Percentiles rank a stretch among this genome's conserved stretches.
phyloP scores from a whole-genome alignment of 2,113 vertebrate species.

The Syngnathus typhle region DNA sequence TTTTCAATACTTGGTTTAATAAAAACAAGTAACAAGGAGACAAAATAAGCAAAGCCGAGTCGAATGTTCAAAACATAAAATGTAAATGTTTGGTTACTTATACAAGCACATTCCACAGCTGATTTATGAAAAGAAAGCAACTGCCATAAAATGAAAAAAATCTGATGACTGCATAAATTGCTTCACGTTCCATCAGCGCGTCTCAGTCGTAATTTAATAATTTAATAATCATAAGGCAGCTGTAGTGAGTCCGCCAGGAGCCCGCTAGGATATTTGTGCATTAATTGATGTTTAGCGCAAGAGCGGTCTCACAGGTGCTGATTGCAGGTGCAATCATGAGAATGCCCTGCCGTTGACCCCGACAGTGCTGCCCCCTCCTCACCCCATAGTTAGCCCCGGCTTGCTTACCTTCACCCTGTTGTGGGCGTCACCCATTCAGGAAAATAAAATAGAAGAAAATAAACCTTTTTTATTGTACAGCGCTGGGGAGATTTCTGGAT shows the following conservation, averaged over 20 bases:
- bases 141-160: neutral
- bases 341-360: slow-evolving; percentile 19
- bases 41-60: too few relatives aligned
- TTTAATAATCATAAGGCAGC: slow-evolving; percentile 23
- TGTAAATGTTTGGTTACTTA: too few relatives aligned
- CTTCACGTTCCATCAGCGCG: neutral
- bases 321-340: slow-evolving; percentile 45
- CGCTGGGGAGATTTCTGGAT: neutral
- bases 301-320: slow-evolving; percentile 51
- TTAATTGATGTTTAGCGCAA: slow-evolving; percentile 56
- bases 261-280: slow-evolving; percentile 37
- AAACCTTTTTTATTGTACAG: neutral
- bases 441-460: neutral
- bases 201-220: slow-evolving; percentile 13
- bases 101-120: too few relatives aligned
- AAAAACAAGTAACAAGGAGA: neutral
- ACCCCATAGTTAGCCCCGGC: neutral
- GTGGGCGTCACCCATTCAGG: neutral
- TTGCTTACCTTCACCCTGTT: neutral
- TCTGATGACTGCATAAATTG: slow-evolving; percentile 1
- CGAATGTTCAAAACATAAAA: too few relatives aligned
- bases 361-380: neutral
- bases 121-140: too few relatives aligned
- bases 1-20: too few relatives aligned
- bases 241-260: slow-evolving; percentile 27